Conservation (phyloP, 2,888 invertebrate species). For the Luperina nickerlii region DNA sequence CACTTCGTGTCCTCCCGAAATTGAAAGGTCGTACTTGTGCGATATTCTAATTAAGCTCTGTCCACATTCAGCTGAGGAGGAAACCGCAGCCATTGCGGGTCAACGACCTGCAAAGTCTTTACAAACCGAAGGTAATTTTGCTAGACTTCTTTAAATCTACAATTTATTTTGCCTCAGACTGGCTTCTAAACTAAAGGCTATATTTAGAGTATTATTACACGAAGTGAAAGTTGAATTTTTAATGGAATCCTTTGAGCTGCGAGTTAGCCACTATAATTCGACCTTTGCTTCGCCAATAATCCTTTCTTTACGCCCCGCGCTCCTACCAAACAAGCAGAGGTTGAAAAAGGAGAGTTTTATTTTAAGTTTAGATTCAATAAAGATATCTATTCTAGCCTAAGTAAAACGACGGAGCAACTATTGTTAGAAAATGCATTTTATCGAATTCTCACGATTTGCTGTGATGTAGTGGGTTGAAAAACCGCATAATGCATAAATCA, state of each 20-base stretch:
- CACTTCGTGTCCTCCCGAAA: constrained; percentile 37
- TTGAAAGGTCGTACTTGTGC: constrained; percentile 42
- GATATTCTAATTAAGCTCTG: constrained; percentile 47
- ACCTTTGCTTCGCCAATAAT: constrained; percentile 47
- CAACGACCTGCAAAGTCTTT: constrained; percentile 50
- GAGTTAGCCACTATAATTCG: constrained; percentile 35
- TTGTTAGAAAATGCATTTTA: constrained; percentile 27
- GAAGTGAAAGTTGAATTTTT: constrained; percentile 44
- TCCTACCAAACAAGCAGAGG: constrained; percentile 28
- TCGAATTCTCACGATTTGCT: constrained; percentile 21
- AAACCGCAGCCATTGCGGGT: constrained; percentile 22
- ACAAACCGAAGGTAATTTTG: constrained; percentile 29
- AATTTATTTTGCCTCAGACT: constrained; percentile 39
- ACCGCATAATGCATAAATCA: constrained; percentile 40
- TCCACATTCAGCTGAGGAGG: constrained; percentile 27
- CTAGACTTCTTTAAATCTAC: constrained; percentile 34
- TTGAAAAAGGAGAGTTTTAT: constrained; percentile 7
- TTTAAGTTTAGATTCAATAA: constrained; percentile 23
- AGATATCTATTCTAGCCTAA: neutral
- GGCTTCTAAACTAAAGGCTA: constrained; percentile 35
- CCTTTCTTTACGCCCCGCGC: constrained; percentile 25
- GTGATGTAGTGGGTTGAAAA: constrained; percentile 34
- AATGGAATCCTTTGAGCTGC: constrained; percentile 55
- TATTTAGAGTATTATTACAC: constrained; percentile 44
- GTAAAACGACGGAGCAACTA: constrained; percentile 1